These are phyloP conservation scores for Gallinago media DNA, from an alignment of 2,113 vertebrate genomes.

Conservation along the genomic window DNA sequence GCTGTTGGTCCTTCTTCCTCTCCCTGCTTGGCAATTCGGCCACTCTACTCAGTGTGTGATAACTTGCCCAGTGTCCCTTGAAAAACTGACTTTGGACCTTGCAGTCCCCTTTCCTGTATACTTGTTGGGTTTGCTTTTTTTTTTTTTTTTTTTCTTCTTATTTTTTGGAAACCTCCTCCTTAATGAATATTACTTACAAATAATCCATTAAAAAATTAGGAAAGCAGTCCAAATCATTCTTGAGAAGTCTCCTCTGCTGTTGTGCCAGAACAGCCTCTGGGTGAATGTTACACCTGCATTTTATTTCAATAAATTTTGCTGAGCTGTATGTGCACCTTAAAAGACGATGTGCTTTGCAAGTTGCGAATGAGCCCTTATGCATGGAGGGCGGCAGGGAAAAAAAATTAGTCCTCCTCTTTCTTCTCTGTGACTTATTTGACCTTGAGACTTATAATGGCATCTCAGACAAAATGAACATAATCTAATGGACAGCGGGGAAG, in stretches of 20 bases:
- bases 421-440: conserved; percentile 82
- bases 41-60: rapidly evolving
- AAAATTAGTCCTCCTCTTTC: conserved; percentile 77
- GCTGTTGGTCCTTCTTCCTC: background rate
- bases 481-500: conserved; percentile 86
- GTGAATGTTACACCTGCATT: conserved; percentile 77
- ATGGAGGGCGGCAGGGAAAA: conserved; percentile 59
- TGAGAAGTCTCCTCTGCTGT: conserved; percentile 15
- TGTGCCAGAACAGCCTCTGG: conserved; percentile 41
- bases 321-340: conserved; percentile 22
- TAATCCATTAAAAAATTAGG: conserved; percentile 65
- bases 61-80: background rate
- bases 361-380: conserved; percentile 56
- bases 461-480: conserved; percentile 88
- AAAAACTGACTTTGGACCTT: background rate
- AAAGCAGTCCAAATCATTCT: conserved; percentile 59
- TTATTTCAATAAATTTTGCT: conserved; percentile 77
- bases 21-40: background rate
- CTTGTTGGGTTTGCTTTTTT: rapidly evolving
- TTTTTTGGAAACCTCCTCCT: background rate
- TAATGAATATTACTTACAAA: conserved; percentile 35
- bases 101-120: background rate
- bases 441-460: conserved; percentile 88
- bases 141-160: background rate
- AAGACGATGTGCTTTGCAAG: conserved; percentile 54